Conservation (phyloP, 2,113 vertebrate genomes). For the Alethe diademata region DNA sequence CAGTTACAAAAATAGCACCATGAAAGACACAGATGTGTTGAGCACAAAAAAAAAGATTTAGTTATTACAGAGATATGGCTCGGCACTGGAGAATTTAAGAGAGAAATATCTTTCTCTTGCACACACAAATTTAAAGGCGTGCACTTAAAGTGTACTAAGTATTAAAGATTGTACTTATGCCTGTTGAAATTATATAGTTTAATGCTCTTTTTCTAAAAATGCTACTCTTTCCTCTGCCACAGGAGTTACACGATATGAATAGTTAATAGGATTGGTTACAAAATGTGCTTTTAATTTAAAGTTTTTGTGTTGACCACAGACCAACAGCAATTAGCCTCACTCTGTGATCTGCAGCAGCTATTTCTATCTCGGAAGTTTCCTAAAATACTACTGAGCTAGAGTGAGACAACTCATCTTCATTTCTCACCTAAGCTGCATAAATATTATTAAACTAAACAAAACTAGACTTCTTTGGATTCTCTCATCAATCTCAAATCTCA, state of each 20-base stretch:
- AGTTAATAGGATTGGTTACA: neutral
- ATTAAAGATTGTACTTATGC: neutral
- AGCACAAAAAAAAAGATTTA: constrained; percentile 13
- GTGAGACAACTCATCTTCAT: neutral
- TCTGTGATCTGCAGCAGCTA: constrained; percentile 11
- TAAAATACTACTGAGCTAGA: neutral
- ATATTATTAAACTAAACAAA: constrained; percentile 8
- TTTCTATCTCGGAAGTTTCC: constrained; percentile 2
- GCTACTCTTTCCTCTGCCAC: neutral
- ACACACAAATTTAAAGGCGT: neutral
- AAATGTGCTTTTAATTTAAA: constrained; percentile 2
- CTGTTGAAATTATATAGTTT: neutral
- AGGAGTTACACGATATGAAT: neutral
- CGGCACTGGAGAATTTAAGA: neutral
- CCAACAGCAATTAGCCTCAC: neutral
- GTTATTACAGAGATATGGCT: neutral
- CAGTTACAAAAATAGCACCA: constrained; percentile 48
- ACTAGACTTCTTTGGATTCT: neutral
- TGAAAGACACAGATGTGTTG: constrained; percentile 51
- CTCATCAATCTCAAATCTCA: neutral
- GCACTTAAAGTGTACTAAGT: neutral
- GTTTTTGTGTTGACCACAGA: neutral
- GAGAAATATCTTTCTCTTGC: neutral
- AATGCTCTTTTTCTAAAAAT: neutral
- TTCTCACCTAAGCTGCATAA: neutral